phyloP scores from a whole-genome alignment of 2,888 invertebrate genomes.

The Trimorus sp. region DNA sequence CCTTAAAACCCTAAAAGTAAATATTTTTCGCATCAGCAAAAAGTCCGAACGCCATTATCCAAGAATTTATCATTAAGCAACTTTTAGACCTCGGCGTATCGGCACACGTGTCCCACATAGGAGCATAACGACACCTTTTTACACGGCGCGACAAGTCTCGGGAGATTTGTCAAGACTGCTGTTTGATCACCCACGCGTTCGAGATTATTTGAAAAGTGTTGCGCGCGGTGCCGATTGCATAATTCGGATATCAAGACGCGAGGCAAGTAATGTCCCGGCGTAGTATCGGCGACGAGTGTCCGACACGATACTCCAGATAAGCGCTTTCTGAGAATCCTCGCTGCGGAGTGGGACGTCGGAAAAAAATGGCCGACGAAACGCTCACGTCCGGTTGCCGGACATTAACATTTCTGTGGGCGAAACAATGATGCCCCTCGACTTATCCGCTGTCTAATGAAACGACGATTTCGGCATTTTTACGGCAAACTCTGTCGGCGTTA shows the following conservation, averaged over 20 bases:
- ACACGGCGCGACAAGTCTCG: too few species aligned
- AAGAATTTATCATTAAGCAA: too few species aligned
- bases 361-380: constrained; percentile 4
- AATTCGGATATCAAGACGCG: constrained; percentile 40
- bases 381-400: constrained; percentile 35
- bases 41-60: too few species aligned
- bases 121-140: too few species aligned
- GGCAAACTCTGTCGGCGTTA: constrained; percentile 28
- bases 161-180: too few species aligned
- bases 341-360: constrained; percentile 15
- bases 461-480: constrained; percentile 40
- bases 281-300: constrained; percentile 31
- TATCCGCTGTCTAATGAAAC: constrained; percentile 31
- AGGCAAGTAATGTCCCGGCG: constrained; percentile 31
- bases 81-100: too few species aligned
- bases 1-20: too few species aligned
- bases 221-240: constrained; percentile 24
- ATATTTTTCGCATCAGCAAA: too few species aligned
- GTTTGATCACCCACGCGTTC: too few species aligned
- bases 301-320: constrained; percentile 40
- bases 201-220: too few species aligned
- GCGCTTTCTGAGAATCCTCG: constrained; percentile 17
- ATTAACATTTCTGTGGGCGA: constrained; percentile 54
- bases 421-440: constrained; percentile 33
- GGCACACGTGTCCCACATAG: too few species aligned